Percentiles rank a stretch among this genome's conserved stretches.
Conservation (phyloP, 2,888 invertebrate genomes). For the Thecophora atra region DNA sequence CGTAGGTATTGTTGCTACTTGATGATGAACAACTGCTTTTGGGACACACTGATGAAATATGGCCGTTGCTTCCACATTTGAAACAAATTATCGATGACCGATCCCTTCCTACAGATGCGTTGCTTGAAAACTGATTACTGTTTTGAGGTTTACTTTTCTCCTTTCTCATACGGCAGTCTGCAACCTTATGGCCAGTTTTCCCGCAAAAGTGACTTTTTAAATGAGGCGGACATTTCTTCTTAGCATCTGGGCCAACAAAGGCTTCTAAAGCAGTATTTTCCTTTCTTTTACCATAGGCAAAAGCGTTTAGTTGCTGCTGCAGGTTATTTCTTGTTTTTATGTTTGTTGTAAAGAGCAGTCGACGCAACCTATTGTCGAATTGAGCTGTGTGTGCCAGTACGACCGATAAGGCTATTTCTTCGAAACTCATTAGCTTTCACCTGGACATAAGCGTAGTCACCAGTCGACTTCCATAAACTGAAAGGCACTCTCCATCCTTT, state of each 20-base stretch:
- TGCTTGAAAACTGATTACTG: constrained; percentile 8
- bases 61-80: constrained; percentile 8
- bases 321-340: constrained; percentile 36
- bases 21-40: constrained; percentile 9
- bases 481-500: no score
- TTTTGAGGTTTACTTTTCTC: neutral
- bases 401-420: no score
- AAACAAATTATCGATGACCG: constrained; percentile 7
- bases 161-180: constrained; percentile 32
- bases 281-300: constrained; percentile 37
- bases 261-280: constrained; percentile 18
- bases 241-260: constrained; percentile 1
- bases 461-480: no score
- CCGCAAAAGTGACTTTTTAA: constrained; percentile 32
- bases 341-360: constrained; percentile 37
- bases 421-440: no score
- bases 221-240: neutral
- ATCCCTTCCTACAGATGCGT: neutral
- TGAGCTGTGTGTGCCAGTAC: constrained; percentile 20
- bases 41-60: constrained; percentile 12
- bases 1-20: constrained; percentile 9
- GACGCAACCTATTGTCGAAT: constrained; percentile 34
- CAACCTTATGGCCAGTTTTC: constrained; percentile 30
- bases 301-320: constrained; percentile 33
- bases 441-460: no score